phyloP scores from a whole-genome alignment of 1,140 invertebrate species.

The Ladona fulva region DNA sequence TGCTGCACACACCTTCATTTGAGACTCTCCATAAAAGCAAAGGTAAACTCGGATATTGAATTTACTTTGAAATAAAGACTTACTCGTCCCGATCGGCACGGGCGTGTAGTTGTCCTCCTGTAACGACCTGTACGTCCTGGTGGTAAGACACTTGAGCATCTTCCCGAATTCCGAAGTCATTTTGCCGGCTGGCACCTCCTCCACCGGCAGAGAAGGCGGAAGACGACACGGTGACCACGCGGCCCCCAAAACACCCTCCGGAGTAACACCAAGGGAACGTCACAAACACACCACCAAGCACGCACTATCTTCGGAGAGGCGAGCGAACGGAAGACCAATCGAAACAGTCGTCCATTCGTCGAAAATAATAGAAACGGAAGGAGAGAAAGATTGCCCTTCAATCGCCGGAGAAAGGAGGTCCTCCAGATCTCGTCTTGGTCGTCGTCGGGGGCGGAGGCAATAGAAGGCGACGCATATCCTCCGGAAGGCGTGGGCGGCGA shows the following conservation, averaged over 20 bases:
- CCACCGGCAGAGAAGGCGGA: not conserved
- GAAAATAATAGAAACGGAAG: conserved; percentile 5
- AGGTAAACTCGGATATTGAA: too few relatives aligned
- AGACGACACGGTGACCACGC: too few relatives aligned
- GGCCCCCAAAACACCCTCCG: too few relatives aligned
- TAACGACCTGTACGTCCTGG: conserved; percentile 26
- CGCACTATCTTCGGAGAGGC: not conserved
- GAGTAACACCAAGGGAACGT: not conserved
- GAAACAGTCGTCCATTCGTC: not conserved
- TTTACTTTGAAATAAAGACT: too few relatives aligned
- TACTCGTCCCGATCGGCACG: conserved; percentile 11
- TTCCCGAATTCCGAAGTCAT: conserved; percentile 27
- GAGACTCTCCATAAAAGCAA: too few relatives aligned
- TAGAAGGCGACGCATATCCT: too few relatives aligned
- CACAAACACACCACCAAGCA: not conserved
- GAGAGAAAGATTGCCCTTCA: not conserved
- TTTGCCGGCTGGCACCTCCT: not conserved
- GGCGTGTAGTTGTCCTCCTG: conserved; percentile 27
- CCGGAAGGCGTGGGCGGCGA: too few relatives aligned
- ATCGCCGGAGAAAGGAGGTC: too few relatives aligned
- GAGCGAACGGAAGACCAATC: not conserved
- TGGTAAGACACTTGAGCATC: conserved; percentile 27
- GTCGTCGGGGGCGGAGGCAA: too few relatives aligned
- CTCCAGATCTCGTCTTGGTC: too few relatives aligned
- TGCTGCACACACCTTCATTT: too few relatives aligned